Percentiles rank a stretch among this genome's conserved stretches.
Evolutionary conservation across 2,888 invertebrate species (phyloP).

Genomic region (Meandrusa payeni): DNA sequence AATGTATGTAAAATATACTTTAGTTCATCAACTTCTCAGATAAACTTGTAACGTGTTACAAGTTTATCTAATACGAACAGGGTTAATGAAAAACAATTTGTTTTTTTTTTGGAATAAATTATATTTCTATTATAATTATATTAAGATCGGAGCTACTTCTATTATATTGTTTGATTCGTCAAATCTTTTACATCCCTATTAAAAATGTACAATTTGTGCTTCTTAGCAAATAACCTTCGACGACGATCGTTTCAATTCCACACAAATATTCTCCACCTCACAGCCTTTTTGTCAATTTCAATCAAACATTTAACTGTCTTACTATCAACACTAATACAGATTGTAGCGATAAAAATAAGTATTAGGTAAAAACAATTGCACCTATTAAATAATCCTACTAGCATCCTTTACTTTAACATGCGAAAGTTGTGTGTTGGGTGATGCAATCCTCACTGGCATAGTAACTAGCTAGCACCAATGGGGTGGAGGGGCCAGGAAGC

Average conservation of each 20-base stretch:
- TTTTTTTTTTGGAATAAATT: constrained; percentile 72
- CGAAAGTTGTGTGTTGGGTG: constrained; percentile 26
- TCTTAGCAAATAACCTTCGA: constrained; percentile 42
- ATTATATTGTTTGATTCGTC: constrained; percentile 66
- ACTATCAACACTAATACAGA: constrained; percentile 27
- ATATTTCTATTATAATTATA: constrained; percentile 71
- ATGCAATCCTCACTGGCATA: constrained; percentile 37
- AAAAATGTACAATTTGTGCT: constrained; percentile 70
- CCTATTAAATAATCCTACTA: constrained; percentile 20
- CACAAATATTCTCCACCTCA: constrained; percentile 48
- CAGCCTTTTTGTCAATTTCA: constrained; percentile 36
- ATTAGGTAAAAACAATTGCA: constrained; percentile 20
- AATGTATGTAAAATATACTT: too few relatives aligned
- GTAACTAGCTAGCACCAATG: constrained; percentile 39
- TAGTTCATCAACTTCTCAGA: too few relatives aligned
- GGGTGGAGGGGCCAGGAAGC: constrained; percentile 32
- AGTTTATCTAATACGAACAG: too few relatives aligned
- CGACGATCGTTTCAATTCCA: constrained; percentile 38
- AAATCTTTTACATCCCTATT: constrained; percentile 56
- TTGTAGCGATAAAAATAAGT: constrained; percentile 30
- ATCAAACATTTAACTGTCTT: constrained; percentile 30
- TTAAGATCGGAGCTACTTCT: constrained; percentile 55
- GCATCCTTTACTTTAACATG: constrained; percentile 19
- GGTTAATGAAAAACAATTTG: too few relatives aligned
- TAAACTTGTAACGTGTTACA: too few relatives aligned